Percentiles rank a stretch among this genome's conserved stretches.
phyloP scores from a whole-genome alignment of 2,888 invertebrate genomes.

The Dasysyrphus tricinctus region DNA sequence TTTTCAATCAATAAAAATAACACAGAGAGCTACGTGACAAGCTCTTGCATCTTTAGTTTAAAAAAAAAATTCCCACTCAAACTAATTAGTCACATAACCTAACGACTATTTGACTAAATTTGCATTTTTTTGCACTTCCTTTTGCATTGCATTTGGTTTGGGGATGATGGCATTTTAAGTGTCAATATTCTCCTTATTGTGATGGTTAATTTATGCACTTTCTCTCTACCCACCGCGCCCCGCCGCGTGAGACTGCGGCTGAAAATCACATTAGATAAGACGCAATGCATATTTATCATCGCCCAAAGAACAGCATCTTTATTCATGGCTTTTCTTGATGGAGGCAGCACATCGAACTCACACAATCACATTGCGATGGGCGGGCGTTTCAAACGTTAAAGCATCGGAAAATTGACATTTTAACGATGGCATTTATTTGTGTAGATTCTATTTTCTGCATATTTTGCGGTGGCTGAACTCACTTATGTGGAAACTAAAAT shows the following conservation, averaged over 20 bases:
- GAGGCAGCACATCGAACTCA: slow-evolving; percentile 16
- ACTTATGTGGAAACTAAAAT: slow-evolving; percentile 63
- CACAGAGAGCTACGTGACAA: slow-evolving; percentile 7
- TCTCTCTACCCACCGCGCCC: not conserved
- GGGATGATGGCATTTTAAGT: slow-evolving; percentile 37
- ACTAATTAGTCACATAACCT: slow-evolving; percentile 31
- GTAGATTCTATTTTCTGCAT: slow-evolving; percentile 64
- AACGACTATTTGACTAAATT: slow-evolving; percentile 9
- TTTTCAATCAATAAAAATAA: not conserved
- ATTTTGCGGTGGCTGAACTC: slow-evolving; percentile 44
- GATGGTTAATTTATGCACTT: slow-evolving; percentile 45
- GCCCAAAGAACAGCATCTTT: slow-evolving; percentile 8
- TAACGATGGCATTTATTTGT: slow-evolving; percentile 58
- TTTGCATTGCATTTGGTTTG: slow-evolving; percentile 18
- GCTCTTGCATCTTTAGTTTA: not conserved
- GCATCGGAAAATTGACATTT: slow-evolving; percentile 56
- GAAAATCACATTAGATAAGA: not conserved
- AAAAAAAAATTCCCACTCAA: not conserved
- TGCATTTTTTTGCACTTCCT: slow-evolving; percentile 27
- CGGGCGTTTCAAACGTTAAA: slow-evolving; percentile 15
- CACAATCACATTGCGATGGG: not conserved
- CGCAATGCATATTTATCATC: slow-evolving; percentile 26
- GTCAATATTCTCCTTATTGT: slow-evolving; percentile 48
- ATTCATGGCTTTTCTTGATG: not conserved
- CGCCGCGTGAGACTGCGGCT: not conserved